A percentile compares a stretch with the other conserved stretches of the same genome.
Evolutionary conservation across 2,113 vertebrate species (phyloP).

Genomic region (Malaclemys terrapin): DNA sequence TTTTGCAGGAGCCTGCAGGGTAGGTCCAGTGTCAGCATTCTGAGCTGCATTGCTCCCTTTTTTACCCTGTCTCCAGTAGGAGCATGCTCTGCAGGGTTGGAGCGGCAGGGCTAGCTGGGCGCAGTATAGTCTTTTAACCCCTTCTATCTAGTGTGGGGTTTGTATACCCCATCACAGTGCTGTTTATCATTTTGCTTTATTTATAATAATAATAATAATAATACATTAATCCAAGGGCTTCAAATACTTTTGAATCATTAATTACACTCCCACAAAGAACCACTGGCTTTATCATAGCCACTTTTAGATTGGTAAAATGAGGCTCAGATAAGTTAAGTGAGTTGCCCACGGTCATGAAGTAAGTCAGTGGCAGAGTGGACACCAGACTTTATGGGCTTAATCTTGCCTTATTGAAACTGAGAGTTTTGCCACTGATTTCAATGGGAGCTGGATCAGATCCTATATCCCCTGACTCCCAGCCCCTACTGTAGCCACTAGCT

Average conservation of each 20-base stretch:
- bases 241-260: neutral
- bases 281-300: neutral
- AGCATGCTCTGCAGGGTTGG: no score
- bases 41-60: no score
- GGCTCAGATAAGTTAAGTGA: neutral
- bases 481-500: no score
- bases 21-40: no score
- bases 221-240: neutral
- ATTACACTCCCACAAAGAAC: conserved; percentile 16
- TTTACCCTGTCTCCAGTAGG: no score
- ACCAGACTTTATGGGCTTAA: neutral
- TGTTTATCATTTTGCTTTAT: neutral
- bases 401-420: neutral
- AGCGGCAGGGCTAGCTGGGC: no score
- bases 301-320: no score
- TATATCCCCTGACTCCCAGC: no score
- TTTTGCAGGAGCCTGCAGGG: no score
- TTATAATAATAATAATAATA: neutral
- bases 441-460: neutral
- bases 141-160: no score
- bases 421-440: conserved; percentile 10
- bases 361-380: neutral
- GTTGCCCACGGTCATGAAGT: neutral
- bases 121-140: no score
- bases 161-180: no score